A percentile compares a stretch with the other conserved stretches of the same genome.
Evolutionary conservation across 2,113 vertebrate species (phyloP).

Genomic region (Melanostigma gelatinosum): DNA sequence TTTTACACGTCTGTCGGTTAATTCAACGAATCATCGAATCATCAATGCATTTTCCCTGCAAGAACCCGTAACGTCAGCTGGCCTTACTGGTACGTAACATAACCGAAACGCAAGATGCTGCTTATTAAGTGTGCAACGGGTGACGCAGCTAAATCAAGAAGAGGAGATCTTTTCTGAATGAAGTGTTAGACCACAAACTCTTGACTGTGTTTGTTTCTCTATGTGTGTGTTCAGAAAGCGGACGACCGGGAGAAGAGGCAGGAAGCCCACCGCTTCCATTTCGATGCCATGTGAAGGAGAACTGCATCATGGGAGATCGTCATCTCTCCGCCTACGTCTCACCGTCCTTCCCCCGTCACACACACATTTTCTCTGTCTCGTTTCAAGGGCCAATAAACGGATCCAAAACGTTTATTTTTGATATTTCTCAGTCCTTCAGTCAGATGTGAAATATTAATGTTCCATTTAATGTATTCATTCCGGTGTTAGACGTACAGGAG

Average conservation of each 20-base stretch:
- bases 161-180: background rate
- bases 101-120: background rate
- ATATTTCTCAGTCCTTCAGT: slow-evolving; percentile 53
- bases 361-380: slow-evolving; percentile 28
- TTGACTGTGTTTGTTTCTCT: slow-evolving; percentile 18
- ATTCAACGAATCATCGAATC: too few species aligned
- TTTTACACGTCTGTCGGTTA: too few species aligned
- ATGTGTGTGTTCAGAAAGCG: slow-evolving; percentile 89
- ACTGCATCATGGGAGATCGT: slow-evolving; percentile 36
- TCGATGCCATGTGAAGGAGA: slow-evolving; percentile 94
- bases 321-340: background rate
- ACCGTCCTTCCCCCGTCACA: background rate
- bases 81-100: too few species aligned
- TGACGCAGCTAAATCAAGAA: background rate
- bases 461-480: slow-evolving; percentile 65
- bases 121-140: background rate
- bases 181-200: background rate
- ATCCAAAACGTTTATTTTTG: slow-evolving; percentile 64
- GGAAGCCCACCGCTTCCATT: slow-evolving; percentile 98
- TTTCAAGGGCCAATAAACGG: slow-evolving; percentile 57
- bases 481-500: slow-evolving; percentile 58
- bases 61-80: too few species aligned
- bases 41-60: too few species aligned
- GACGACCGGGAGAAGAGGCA: slow-evolving; percentile 98
- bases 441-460: slow-evolving; percentile 65